phyloP scores from a whole-genome alignment of 2,888 invertebrate genomes.

The Apeira syringaria region DNA sequence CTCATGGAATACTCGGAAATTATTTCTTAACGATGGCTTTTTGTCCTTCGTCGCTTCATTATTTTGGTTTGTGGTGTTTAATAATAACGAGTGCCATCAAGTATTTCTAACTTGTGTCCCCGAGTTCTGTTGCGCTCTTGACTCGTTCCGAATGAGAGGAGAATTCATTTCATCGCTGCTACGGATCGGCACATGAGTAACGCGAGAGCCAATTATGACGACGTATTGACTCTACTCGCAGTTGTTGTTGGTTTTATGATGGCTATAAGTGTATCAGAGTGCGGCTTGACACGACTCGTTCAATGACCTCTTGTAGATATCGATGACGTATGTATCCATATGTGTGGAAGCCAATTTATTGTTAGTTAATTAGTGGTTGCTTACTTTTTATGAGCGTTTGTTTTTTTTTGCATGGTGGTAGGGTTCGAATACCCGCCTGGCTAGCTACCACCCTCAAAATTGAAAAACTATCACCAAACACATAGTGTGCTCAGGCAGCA shows the following conservation, averaged over 20 bases:
- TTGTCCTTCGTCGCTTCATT: constrained; percentile 35
- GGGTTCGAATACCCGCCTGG: too few relatives aligned
- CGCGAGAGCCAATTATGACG: constrained; percentile 65
- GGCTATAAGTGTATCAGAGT: constrained; percentile 45
- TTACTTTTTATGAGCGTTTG: constrained; percentile 20
- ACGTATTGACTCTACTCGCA: constrained; percentile 58
- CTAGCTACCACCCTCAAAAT: too few relatives aligned
- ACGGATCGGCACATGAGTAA: constrained; percentile 30
- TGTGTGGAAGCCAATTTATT: constrained; percentile 29
- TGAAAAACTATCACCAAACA: too few relatives aligned
- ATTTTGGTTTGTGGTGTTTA: constrained; percentile 27
- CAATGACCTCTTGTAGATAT: constrained; percentile 40
- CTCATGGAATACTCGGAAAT: constrained; percentile 40
- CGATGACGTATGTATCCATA: constrained; percentile 41
- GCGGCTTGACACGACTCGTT: constrained; percentile 39
- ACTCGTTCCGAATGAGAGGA: constrained; percentile 44
- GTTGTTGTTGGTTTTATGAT: constrained; percentile 53
- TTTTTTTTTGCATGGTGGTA: too few relatives aligned
- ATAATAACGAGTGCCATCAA: constrained; percentile 42
- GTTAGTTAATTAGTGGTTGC: constrained; percentile 14
- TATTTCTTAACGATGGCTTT: constrained; percentile 41
- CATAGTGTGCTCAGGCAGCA: too few relatives aligned
- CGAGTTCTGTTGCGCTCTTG: constrained; percentile 43
- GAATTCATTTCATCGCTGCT: constrained; percentile 46
- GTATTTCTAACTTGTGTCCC: constrained; percentile 50